Percentiles rank a stretch among this genome's conserved stretches.
Evolutionary conservation across 2,113 vertebrate genomes (phyloP).

Genomic region (Myrmecobius fasciatus): DNA sequence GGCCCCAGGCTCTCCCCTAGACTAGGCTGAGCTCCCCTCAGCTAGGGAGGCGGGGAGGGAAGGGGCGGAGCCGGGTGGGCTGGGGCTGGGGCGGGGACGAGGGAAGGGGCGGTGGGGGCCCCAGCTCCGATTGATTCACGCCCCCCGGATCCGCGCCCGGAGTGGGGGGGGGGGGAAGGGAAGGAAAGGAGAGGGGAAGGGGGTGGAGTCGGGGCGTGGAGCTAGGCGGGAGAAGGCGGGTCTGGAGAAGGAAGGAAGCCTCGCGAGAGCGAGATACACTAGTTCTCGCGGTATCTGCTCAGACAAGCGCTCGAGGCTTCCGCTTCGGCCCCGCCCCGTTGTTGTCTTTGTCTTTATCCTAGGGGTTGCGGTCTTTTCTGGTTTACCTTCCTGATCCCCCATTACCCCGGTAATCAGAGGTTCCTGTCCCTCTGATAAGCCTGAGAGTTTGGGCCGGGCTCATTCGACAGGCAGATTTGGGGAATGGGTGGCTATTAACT

Average conservation of each 20-base stretch:
- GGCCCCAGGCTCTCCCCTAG: neutral
- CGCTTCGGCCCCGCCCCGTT: neutral
- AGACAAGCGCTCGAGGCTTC: neutral
- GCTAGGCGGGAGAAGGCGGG: neutral
- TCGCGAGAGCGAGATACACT: neutral
- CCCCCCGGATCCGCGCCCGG: neutral
- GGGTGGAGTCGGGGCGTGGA: neutral
- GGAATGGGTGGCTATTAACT: neutral
- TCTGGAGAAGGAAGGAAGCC: neutral
- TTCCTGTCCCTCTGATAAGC: neutral
- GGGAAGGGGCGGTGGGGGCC: accelerated
- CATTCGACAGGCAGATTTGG: no score
- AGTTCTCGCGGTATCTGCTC: neutral
- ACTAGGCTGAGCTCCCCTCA: neutral
- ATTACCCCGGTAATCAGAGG: neutral
- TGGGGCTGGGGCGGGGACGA: neutral
- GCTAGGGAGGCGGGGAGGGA: neutral
- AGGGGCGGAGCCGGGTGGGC: neutral
- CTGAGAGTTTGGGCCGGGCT: no score
- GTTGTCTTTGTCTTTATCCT: neutral
- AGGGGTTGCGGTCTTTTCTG: no score
- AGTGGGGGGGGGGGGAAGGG: neutral
- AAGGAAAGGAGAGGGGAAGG: neutral
- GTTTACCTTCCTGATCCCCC: neutral
- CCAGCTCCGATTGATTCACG: no score